Evolutionary conservation across 2,113 vertebrate genomes (phyloP).

Genomic region (Scatophagus argus): DNA sequence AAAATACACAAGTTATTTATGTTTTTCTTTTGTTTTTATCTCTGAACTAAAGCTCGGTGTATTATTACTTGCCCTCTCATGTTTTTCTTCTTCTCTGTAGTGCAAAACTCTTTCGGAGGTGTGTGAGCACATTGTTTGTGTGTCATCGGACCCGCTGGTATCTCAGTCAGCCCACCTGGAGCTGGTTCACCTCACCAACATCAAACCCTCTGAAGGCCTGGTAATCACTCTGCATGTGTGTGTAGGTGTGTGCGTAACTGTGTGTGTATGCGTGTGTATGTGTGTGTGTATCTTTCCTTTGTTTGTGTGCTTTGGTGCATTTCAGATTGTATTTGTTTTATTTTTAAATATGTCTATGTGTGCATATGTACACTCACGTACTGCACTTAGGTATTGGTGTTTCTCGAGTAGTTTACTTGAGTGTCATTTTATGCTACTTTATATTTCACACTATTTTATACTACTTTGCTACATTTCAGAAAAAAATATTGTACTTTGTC

Average conservation of each 20-base stretch:
- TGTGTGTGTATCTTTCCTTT: not conserved
- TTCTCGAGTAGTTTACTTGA: too few relatives aligned
- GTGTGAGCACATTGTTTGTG: constrained; percentile 93
- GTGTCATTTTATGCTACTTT: not conserved
- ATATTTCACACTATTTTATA: too few relatives aligned
- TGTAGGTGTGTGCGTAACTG: constrained; percentile 35
- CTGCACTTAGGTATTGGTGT: too few relatives aligned
- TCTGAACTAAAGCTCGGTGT: not conserved
- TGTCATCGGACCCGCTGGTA: constrained; percentile 92
- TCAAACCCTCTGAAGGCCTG: constrained; percentile 91
- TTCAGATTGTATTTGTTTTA: not conserved
- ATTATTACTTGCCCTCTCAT: not conserved
- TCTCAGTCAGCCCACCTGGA: constrained; percentile 91
- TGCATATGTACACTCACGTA: too few relatives aligned
- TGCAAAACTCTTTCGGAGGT: constrained; percentile 95
- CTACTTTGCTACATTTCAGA: too few relatives aligned
- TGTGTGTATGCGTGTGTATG: constrained; percentile 14
- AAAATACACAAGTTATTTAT: not conserved
- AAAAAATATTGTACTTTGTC: too few relatives aligned
- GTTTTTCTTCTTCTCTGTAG: constrained; percentile 71
- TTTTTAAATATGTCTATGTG: not conserved
- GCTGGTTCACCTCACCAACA: constrained; percentile 88
- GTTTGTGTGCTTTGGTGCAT: not conserved
- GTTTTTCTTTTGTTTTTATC: not conserved
- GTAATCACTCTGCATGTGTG: constrained; percentile 77